Evolutionary conservation across 2,888 invertebrate species (phyloP).

Genomic region (Cryptocephalus moraei): DNA sequence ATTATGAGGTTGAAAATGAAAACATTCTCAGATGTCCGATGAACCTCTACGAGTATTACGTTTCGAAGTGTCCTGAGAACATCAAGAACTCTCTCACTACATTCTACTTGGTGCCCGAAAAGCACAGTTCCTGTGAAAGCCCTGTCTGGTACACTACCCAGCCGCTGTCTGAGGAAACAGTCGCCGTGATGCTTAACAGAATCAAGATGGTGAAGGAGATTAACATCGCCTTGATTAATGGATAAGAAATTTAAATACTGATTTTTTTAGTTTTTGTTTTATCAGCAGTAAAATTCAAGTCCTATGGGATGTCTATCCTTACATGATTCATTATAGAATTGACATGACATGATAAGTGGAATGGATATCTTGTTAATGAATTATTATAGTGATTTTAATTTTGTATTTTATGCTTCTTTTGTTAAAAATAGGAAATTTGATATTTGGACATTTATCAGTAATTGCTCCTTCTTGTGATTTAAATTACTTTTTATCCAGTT

Average conservation of each 20-base stretch:
- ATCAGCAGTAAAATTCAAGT: too few species aligned
- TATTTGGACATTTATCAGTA: too few species aligned
- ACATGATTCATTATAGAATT: too few species aligned
- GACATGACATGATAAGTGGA: too few species aligned
- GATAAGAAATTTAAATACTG: background rate
- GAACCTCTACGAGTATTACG: constrained; percentile 86
- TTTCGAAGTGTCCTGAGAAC: constrained; percentile 85
- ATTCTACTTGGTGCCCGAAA: constrained; percentile 70
- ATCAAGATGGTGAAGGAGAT: constrained; percentile 14
- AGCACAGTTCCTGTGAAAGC: constrained; percentile 80
- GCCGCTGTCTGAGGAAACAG: constrained; percentile 59
- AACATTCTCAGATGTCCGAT: constrained; percentile 67
- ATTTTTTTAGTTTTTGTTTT: background rate
- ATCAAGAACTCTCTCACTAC: constrained; percentile 80
- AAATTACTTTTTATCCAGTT: too few species aligned
- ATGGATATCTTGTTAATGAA: too few species aligned
- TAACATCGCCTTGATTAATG: constrained; percentile 8
- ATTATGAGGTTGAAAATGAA: constrained; percentile 30
- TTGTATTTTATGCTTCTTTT: too few species aligned
- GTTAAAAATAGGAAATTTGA: too few species aligned
- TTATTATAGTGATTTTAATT: too few species aligned
- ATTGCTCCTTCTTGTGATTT: too few species aligned
- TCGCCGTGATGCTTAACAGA: constrained; percentile 73
- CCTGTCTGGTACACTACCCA: constrained; percentile 86
- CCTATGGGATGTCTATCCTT: too few species aligned